Evolutionary conservation across 2,888 invertebrate species (phyloP).

Genomic region (Brenthis ino): DNA sequence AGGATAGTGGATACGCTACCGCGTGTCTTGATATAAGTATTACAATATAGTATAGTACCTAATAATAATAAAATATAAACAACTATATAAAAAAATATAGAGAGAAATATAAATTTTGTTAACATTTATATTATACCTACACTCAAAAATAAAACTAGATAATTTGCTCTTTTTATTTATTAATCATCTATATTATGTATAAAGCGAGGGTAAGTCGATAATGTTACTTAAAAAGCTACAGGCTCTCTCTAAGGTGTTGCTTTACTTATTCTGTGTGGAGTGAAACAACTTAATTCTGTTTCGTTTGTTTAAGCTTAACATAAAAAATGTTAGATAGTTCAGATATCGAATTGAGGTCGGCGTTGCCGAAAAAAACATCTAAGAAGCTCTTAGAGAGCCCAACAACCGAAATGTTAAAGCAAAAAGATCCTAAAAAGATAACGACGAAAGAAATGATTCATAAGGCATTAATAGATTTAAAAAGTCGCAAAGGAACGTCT

Average conservation of each 20-base stretch:
- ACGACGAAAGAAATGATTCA: constrained; percentile 64
- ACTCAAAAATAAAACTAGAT: no score
- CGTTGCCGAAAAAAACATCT: constrained; percentile 43
- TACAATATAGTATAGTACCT: no score
- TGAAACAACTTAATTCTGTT: background rate
- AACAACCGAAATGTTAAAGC: constrained; percentile 39
- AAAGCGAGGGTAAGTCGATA: no score
- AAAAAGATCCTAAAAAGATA: constrained; percentile 53
- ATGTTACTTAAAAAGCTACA: background rate
- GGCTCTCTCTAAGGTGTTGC: constrained; percentile 20
- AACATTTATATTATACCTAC: no score
- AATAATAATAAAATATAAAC: no score
- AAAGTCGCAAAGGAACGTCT: constrained; percentile 65
- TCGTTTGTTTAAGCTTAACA: background rate
- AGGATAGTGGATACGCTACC: no score
- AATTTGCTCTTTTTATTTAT: no score
- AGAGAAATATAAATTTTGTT: no score
- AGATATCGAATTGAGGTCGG: constrained; percentile 46
- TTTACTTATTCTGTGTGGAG: background rate
- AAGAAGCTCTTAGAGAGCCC: constrained; percentile 36
- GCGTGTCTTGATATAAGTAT: no score
- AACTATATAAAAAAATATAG: no score
- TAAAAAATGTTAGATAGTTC: constrained; percentile 40
- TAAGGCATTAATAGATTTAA: constrained; percentile 57
- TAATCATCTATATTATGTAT: no score